Evolutionary conservation across 2,113 vertebrate species (phyloP).

Genomic region (Australoheros scitulus): DNA sequence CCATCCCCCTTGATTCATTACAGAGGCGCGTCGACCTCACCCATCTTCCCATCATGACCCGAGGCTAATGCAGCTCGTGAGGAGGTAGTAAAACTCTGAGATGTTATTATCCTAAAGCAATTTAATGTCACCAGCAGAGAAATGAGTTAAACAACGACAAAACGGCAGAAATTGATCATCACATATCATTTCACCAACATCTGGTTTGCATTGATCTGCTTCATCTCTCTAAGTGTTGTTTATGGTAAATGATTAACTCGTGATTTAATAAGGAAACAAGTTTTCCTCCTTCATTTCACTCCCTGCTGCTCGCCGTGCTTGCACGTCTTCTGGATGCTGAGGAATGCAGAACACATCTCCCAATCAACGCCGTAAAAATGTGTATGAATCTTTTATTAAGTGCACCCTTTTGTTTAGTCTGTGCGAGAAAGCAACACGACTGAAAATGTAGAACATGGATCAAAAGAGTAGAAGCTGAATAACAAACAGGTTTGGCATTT

Average conservation of each 20-base stretch:
- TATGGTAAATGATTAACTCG: not conserved
- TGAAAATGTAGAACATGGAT: not conserved
- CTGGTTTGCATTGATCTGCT: not conserved
- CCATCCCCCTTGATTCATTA: conserved; percentile 72
- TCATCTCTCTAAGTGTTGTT: not conserved
- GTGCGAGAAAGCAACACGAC: not conserved
- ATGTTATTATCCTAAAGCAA: not conserved
- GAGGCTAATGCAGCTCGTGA: conserved; percentile 46
- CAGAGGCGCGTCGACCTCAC: conserved; percentile 68
- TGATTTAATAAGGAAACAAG: not conserved
- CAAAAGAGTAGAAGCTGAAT: not conserved
- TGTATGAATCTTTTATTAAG: not conserved
- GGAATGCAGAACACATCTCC: conserved; percentile 1
- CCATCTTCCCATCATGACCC: conserved; percentile 44
- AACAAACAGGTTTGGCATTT: not conserved
- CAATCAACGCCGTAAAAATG: not conserved
- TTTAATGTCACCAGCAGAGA: not conserved
- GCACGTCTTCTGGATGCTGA: not conserved
- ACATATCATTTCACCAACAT: not conserved
- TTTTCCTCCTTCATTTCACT: not conserved
- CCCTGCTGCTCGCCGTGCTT: not conserved
- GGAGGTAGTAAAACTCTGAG: not conserved
- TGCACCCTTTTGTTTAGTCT: not conserved
- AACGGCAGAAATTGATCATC: not conserved
- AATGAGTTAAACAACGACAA: not conserved